A percentile compares a stretch with the other conserved stretches of the same genome.
Evolutionary conservation across 2,888 invertebrate species (phyloP).

Genomic region (Clostera curtula): DNA sequence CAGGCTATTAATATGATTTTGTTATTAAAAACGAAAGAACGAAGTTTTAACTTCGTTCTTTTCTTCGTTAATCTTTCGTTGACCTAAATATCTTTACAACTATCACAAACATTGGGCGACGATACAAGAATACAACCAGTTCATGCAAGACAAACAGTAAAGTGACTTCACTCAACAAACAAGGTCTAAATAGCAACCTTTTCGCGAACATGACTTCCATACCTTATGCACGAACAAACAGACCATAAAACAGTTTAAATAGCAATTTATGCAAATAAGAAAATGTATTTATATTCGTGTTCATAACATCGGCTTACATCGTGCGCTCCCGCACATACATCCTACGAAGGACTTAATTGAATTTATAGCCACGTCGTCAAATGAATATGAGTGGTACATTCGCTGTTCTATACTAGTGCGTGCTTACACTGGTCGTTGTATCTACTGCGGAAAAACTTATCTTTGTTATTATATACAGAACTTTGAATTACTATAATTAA

Average conservation of each 20-base stretch:
- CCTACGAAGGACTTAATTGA: conserved; percentile 59
- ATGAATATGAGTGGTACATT: conserved; percentile 64
- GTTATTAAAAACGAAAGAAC: too few species aligned
- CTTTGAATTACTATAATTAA: too few species aligned
- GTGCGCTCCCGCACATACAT: conserved; percentile 32
- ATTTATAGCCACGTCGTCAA: conserved; percentile 68
- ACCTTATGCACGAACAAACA: conserved; percentile 32
- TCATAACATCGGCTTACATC: conserved; percentile 47
- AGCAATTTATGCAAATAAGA: conserved; percentile 53
- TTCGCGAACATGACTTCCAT: conserved; percentile 16
- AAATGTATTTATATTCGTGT: conserved; percentile 47
- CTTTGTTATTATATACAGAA: too few species aligned
- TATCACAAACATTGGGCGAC: too few species aligned
- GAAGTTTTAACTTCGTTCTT: too few species aligned
- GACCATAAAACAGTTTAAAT: conserved; percentile 45
- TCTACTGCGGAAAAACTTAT: too few species aligned
- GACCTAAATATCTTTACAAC: too few species aligned
- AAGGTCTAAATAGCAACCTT: not conserved
- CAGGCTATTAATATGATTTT: too few species aligned
- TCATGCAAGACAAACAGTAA: conserved; percentile 2
- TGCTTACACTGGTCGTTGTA: not conserved
- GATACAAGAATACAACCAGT: conserved; percentile 7
- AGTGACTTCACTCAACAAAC: not conserved
- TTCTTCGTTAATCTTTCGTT: too few species aligned
- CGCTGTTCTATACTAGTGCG: conserved; percentile 32